Evolutionary conservation across 1,140 invertebrate genomes (phyloP).

Genomic region (Drosophila asahinai): DNA sequence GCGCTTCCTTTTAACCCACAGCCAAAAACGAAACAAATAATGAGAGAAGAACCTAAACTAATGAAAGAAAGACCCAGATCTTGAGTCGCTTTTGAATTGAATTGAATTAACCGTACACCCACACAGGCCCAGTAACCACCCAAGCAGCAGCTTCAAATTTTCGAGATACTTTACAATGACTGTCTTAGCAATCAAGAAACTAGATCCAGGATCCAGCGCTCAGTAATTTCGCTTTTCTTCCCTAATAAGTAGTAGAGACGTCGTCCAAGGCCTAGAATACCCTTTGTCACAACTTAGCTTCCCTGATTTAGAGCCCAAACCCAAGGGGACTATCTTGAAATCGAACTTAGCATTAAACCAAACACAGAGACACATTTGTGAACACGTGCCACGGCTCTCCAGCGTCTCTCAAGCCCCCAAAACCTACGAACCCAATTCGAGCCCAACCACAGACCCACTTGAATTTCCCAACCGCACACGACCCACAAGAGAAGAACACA

Average conservation of each 20-base stretch:
- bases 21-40: slow-evolving; percentile 38
- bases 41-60: slow-evolving; percentile 15
- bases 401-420: slow-evolving; percentile 30
- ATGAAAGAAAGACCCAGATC: slow-evolving; percentile 31
- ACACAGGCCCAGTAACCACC: slow-evolving; percentile 64
- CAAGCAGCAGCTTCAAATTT: slow-evolving; percentile 51
- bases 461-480: slow-evolving; percentile 40
- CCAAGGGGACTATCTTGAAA: slow-evolving; percentile 9
- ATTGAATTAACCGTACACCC: slow-evolving; percentile 67
- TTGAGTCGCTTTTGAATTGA: slow-evolving; percentile 46
- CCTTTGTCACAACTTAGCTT: slow-evolving; percentile 14
- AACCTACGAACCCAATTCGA: slow-evolving; percentile 65
- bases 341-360: slow-evolving; percentile 40
- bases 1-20: slow-evolving; percentile 82
- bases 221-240: slow-evolving; percentile 30
- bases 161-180: slow-evolving; percentile 53
- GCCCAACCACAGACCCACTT: slow-evolving; percentile 49
- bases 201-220: slow-evolving; percentile 31
- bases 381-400: slow-evolving; percentile 19
- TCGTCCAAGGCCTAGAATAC: slow-evolving; percentile 1
- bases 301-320: slow-evolving; percentile 8
- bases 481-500: slow-evolving; percentile 35
- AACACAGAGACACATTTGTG: slow-evolving; percentile 6
- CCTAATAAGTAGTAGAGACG: neutral
- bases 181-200: slow-evolving; percentile 46